Evolutionary conservation across 2,888 invertebrate species (phyloP).

Genomic region (Syrista parreyssii): DNA sequence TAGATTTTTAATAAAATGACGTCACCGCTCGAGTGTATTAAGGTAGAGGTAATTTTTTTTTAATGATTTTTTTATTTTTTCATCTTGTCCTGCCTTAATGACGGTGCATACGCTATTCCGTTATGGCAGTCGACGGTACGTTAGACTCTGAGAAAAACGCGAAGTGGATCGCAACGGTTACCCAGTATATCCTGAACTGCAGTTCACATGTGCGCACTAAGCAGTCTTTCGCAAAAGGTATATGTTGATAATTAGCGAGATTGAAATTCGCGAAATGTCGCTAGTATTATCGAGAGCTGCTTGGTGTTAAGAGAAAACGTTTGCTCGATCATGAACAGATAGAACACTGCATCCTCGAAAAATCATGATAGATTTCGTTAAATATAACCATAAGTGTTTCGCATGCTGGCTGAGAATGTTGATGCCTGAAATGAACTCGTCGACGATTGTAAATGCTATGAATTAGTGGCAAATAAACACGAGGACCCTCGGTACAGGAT

Average conservation of each 20-base stretch:
- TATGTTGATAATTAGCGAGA: neutral
- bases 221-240: neutral
- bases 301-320: neutral
- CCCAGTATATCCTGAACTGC: slow-evolving; percentile 4
- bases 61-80: too few relatives aligned
- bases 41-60: too few relatives aligned
- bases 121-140: neutral
- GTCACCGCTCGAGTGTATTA: too few relatives aligned
- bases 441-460: neutral
- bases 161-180: neutral
- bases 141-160: neutral
- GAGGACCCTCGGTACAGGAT: neutral
- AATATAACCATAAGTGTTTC: neutral
- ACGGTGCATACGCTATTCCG: neutral
- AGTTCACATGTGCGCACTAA: neutral
- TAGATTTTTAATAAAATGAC: too few relatives aligned
- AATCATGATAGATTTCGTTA: neutral
- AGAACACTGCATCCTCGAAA: neutral
- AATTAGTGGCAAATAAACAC: neutral
- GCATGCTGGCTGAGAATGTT: slow-evolving; percentile 3
- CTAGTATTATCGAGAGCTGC: neutral
- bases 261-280: neutral
- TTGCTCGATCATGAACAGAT: neutral
- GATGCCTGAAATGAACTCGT: neutral
- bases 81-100: too few relatives aligned